Percentiles rank a stretch among this genome's conserved stretches.
These are phyloP conservation scores for Macrosteles quadrilineatus DNA, from an alignment of 1,140 invertebrate genomes.

Conservation along the genomic window DNA sequence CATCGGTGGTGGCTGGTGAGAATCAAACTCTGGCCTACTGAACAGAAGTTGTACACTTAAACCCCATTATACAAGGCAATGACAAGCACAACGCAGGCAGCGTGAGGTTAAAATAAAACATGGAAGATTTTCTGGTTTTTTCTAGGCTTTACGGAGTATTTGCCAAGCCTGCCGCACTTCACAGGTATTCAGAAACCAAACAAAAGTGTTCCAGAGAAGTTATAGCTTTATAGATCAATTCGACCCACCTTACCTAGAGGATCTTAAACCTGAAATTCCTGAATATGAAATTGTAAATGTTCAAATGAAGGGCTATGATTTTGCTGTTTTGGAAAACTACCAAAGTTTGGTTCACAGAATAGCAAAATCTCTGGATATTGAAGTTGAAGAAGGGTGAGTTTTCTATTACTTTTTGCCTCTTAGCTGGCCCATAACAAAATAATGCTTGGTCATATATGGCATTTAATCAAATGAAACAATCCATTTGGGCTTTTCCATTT, in stretches of 20 bases:
- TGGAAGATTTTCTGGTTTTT: no score
- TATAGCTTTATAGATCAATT: conserved; percentile 16
- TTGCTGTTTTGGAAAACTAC: conserved; percentile 74
- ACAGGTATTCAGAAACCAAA: background rate
- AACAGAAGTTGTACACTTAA: no score
- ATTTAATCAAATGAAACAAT: no score
- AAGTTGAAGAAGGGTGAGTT: conserved; percentile 71
- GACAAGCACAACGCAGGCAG: no score
- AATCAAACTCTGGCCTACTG: no score
- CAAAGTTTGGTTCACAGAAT: conserved; percentile 74
- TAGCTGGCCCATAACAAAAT: no score
- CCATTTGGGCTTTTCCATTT: no score
- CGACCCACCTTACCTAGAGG: conserved; percentile 43
- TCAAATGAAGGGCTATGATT: conserved; percentile 81
- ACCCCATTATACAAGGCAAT: no score
- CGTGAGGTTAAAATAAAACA: no score
- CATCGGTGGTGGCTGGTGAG: no score
- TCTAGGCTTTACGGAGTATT: background rate
- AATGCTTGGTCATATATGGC: no score
- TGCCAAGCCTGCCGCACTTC: background rate
- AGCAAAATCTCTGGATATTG: conserved; percentile 70
- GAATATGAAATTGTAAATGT: conserved; percentile 61
- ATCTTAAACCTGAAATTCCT: conserved; percentile 40
- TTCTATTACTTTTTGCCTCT: no score
- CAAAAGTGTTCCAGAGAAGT: conserved; percentile 3